Evolutionary conservation across 1,140 invertebrate genomes (phyloP).

Genomic region (Drosophila virilis): DNA sequence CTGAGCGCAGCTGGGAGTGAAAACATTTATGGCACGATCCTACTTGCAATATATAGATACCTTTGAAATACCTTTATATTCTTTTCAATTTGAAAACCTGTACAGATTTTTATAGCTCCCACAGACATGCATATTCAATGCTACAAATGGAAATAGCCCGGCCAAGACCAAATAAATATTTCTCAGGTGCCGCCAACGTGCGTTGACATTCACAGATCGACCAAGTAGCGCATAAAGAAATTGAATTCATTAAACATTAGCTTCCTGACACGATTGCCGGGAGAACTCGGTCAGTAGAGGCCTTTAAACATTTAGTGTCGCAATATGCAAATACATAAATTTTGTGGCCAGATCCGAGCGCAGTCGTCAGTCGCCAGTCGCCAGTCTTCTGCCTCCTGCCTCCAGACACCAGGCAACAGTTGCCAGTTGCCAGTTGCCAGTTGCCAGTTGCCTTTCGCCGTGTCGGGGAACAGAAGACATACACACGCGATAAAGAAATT

Average conservation of each 20-base stretch:
- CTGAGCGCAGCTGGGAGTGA: background rate
- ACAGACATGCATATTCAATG: background rate
- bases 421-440: conserved; percentile 6
- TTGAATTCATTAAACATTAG: conserved; percentile 83
- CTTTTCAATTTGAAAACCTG: no score
- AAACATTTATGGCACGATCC: no score
- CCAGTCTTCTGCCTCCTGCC: background rate
- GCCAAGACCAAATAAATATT: no score
- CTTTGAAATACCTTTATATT: no score
- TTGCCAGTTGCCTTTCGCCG: conserved; percentile 13
- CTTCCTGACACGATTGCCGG: conserved; percentile 74
- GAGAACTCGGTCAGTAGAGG: conserved; percentile 33
- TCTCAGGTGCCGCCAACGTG: background rate
- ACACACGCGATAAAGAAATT: conserved; percentile 83
- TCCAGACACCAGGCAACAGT: background rate
- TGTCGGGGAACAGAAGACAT: conserved; percentile 63
- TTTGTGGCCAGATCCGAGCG: conserved; percentile 37
- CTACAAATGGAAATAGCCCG: no score
- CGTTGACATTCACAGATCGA: conserved; percentile 16
- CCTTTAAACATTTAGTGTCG: conserved; percentile 78
- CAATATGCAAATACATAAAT: conserved; percentile 81
- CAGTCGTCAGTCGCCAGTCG: conserved; percentile 3
- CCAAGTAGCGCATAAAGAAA: conserved; percentile 80
- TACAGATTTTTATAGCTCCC: no score
- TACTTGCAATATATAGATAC: no score